phyloP scores from a whole-genome alignment of 1,140 invertebrate species.

The Drosophila mojavensis region DNA sequence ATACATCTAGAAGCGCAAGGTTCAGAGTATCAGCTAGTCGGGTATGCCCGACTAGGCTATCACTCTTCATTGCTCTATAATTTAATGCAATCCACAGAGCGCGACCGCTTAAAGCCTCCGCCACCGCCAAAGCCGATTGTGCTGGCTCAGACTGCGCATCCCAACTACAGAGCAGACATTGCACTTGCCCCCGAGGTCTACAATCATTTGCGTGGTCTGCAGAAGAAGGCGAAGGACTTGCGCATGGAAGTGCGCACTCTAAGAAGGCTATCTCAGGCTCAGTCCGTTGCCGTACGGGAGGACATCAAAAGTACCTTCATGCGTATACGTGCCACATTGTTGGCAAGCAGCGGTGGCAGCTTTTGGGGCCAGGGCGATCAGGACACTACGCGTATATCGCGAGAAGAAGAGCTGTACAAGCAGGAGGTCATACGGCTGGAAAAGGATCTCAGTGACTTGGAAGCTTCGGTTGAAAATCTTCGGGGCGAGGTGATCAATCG shows the following conservation, averaged over 20 bases:
- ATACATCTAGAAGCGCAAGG: too few relatives aligned
- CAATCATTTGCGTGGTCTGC: conserved; percentile 92
- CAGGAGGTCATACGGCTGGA: conserved; percentile 95
- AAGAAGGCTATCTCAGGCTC: conserved; percentile 94
- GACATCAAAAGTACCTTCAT: conserved; percentile 95
- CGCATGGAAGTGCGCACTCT: conserved; percentile 93
- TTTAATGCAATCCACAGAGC: conserved; percentile 85
- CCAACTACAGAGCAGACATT: conserved; percentile 87
- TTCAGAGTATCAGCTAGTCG: too few relatives aligned
- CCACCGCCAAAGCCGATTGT: conserved; percentile 93
- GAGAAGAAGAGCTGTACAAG: conserved; percentile 94
- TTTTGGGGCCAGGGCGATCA: conserved; percentile 85
- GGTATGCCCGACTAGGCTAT: too few relatives aligned
- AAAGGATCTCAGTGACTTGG: conserved; percentile 96
- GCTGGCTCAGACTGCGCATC: conserved; percentile 85
- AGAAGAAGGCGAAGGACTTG: conserved; percentile 95
- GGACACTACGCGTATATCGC: conserved; percentile 86
- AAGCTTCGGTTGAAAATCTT: conserved; percentile 96
- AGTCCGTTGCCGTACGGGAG: conserved; percentile 95
- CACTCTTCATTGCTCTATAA: background rate
- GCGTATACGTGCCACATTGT: conserved; percentile 89
- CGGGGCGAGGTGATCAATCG: conserved; percentile 97
- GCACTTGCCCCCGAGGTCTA: conserved; percentile 93
- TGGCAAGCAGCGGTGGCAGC: conserved; percentile 88
- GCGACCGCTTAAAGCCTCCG: conserved; percentile 92